A percentile compares a stretch with the other conserved stretches of the same genome.
phyloP scores from a whole-genome alignment of 2,113 vertebrate species.

The Cryptomyrus ogoouensis region DNA sequence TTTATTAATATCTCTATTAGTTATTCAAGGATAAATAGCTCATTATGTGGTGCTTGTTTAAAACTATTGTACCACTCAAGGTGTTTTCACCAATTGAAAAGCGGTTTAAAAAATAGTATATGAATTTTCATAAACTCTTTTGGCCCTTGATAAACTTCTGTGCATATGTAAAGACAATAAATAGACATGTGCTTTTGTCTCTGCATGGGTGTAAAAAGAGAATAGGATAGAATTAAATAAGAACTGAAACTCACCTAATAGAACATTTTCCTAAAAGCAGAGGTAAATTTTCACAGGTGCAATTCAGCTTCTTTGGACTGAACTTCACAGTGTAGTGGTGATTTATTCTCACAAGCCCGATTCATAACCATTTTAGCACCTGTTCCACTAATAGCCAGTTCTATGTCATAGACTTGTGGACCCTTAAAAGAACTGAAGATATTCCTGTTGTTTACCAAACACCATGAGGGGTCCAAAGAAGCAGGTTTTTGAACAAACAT shows the following conservation, averaged over 20 bases:
- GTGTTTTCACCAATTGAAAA: not conserved
- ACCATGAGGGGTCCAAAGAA: constrained; percentile 57
- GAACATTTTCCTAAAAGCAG: not conserved
- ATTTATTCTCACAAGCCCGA: not conserved
- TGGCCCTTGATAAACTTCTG: not conserved
- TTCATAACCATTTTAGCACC: not conserved
- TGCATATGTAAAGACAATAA: not conserved
- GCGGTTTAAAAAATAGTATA: not conserved
- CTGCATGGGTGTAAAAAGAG: not conserved
- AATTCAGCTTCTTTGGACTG: not conserved
- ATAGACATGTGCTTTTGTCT: not conserved
- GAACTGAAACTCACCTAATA: not conserved
- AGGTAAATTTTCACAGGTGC: not conserved
- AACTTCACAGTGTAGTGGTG: not conserved
- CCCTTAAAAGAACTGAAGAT: constrained; percentile 44
- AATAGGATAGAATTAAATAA: not conserved
- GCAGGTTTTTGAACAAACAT: constrained; percentile 58
- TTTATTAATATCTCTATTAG: constrained; percentile 88
- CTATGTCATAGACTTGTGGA: not conserved
- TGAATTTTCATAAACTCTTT: not conserved
- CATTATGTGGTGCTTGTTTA: not conserved
- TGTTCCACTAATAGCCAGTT: not conserved
- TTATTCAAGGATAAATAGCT: constrained; percentile 84
- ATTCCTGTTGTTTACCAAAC: constrained; percentile 49
- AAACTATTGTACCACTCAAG: not conserved